A percentile compares a stretch with the other conserved stretches of the same genome.
Conservation (phyloP, 2,888 invertebrate species). For the Scaptomyza cyrtandrae region DNA sequence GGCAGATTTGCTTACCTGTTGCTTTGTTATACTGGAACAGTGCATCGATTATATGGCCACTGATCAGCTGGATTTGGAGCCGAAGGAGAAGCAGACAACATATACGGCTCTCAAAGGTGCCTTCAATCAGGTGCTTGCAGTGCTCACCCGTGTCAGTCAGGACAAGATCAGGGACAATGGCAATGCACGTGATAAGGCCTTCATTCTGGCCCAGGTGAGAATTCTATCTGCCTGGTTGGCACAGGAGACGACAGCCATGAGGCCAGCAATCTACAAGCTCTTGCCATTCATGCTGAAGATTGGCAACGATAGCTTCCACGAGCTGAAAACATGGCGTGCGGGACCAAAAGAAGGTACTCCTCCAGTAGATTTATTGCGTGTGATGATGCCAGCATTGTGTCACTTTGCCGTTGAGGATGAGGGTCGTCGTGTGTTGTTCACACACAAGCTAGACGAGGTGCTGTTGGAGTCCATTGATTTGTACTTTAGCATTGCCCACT, state of each 20-base stretch:
- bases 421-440: conserved; percentile 91
- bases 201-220: conserved; percentile 93
- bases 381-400: conserved; percentile 94
- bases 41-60: conserved; percentile 92
- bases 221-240: conserved; percentile 95
- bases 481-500: conserved; percentile 94
- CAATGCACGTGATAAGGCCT: conserved; percentile 89
- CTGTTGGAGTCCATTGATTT: conserved; percentile 91
- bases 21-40: conserved; percentile 92
- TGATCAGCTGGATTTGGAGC: conserved; percentile 93
- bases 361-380: conserved; percentile 89
- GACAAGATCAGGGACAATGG: conserved; percentile 90
- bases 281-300: conserved; percentile 92
- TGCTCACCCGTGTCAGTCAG: conserved; percentile 90
- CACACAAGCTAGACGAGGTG: conserved; percentile 91
- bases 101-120: conserved; percentile 96
- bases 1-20: conserved; percentile 91
- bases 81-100: conserved; percentile 95
- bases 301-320: conserved; percentile 93
- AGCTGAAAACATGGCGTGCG: conserved; percentile 88
- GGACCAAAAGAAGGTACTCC: conserved; percentile 87
- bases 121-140: conserved; percentile 91
- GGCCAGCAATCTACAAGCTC: conserved; percentile 91
- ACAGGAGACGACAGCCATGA: conserved; percentile 95
- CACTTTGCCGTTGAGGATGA: conserved; percentile 96